Percentiles rank a stretch among this genome's conserved stretches.
Conservation (phyloP, 2,888 invertebrate species). For the Embidobia sp. region DNA sequence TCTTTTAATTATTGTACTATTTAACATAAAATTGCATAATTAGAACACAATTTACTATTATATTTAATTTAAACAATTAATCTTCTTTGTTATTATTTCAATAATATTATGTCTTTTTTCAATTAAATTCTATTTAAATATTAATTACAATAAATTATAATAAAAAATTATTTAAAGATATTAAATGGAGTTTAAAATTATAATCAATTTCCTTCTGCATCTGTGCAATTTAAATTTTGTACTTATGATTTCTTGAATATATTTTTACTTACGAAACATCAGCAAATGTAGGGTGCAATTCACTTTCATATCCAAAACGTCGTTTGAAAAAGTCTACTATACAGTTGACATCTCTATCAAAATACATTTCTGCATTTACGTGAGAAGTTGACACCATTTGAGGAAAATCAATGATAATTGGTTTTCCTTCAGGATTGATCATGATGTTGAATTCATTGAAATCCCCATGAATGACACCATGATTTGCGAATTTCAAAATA, state of each 20-base stretch:
- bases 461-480: constrained; percentile 99
- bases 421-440: constrained; percentile 89
- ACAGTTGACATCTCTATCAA: constrained; percentile 97
- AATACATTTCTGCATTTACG: constrained; percentile 94
- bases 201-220: too few relatives aligned
- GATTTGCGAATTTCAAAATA: constrained; percentile 93
- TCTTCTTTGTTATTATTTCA: too few relatives aligned
- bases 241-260: neutral
- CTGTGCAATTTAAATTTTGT: too few relatives aligned
- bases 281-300: constrained; percentile 88
- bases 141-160: neutral
- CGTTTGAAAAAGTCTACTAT: constrained; percentile 94
- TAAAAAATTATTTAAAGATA: too few relatives aligned
- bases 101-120: too few relatives aligned
- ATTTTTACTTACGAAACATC: constrained; percentile 83
- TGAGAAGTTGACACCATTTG: constrained; percentile 99
- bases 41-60: too few relatives aligned
- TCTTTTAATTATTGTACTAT: too few relatives aligned
- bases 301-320: constrained; percentile 94
- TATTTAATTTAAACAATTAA: too few relatives aligned
- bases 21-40: too few relatives aligned
- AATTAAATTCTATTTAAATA: too few relatives aligned
- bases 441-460: constrained; percentile 99
- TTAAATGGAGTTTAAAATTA: too few relatives aligned
- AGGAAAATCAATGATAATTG: constrained; percentile 97